Percentiles rank a stretch among this genome's conserved stretches.
phyloP scores from a whole-genome alignment of 2,888 invertebrate genomes.

The Pasiphila rectangulata region DNA sequence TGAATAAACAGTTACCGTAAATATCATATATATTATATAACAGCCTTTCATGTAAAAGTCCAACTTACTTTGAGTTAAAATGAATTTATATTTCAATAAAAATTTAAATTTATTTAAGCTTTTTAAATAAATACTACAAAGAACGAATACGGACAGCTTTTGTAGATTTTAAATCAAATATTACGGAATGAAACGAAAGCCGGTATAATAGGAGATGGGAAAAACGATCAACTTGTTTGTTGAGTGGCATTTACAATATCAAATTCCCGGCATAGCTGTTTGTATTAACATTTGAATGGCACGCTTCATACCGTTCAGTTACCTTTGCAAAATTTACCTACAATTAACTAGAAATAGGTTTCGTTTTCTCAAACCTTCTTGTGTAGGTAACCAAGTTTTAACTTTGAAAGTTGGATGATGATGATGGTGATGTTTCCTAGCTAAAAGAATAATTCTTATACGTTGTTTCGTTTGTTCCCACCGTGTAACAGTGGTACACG shows the following conservation, averaged over 20 bases:
- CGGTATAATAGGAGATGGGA: constrained; percentile 40
- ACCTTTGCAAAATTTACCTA: neutral
- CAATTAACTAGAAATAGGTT: neutral
- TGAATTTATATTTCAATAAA: constrained; percentile 9
- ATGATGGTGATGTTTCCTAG: too few species aligned
- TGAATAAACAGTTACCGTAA: too few species aligned
- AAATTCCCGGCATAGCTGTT: constrained; percentile 36
- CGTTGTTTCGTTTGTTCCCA: too few species aligned
- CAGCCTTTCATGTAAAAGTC: too few species aligned
- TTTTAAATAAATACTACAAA: constrained; percentile 43
- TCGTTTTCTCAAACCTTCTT: too few species aligned
- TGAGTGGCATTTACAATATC: constrained; percentile 45
- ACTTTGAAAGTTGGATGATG: too few species aligned
- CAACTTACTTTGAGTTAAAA: neutral
- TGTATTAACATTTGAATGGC: constrained; percentile 27
- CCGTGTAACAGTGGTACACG: too few species aligned
- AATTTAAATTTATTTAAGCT: constrained; percentile 22
- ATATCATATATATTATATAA: too few species aligned
- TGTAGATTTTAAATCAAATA: constrained; percentile 45
- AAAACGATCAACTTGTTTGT: constrained; percentile 47
- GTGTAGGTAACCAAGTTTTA: neutral
- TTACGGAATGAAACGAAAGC: constrained; percentile 42
- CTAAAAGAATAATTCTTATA: too few species aligned
- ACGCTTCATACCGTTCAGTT: constrained; percentile 19
- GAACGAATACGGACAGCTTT: constrained; percentile 43